Base-by-base conservation (phyloP, 2,113 vertebrate genomes). In the Amphilophus citrinellus region DNA sequence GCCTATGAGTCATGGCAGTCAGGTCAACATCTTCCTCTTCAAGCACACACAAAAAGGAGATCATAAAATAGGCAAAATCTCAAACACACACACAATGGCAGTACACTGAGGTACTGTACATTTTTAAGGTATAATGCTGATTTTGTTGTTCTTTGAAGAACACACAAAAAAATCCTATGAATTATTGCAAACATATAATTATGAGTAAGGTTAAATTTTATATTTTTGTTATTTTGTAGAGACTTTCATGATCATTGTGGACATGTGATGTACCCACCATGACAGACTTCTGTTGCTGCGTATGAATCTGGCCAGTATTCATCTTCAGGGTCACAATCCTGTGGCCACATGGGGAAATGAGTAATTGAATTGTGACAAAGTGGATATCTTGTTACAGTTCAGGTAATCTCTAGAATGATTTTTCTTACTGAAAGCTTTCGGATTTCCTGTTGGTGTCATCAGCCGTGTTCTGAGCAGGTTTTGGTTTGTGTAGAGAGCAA, bases 21-120 rank as follows among this genome's bases (percentile, higher is more conserved):
- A 24, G 73, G 73, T 22, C 53, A 76, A 76, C 53, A 58, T 37
- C 53, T 58, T 76, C 30, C 53, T 68, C 42, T 68, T 56, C 61
- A 11, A 13, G 35, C 65, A 68, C 65, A 6, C 14, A 68, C 14
- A 68, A 44, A 32, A 6, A 53, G 6, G 32, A 1, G 17, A 32
- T 0, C 66, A 5, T 32, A 50, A 47, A 71, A 50, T 17, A 11
- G 65, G 22, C 9, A 50, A 50, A 20, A 20, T 27, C 11, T 50
- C 0, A 53, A 71, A 30, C 22, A 32, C 53, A 56, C 53, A n/a
- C 42, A 20, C 42, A 71, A 20, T 53, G 44, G 6, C 9, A 0
- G 5, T 53, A 53, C 24, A 53, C 15, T 44, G 20, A 53, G 0
- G 44, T 20, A 5, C 0, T 73, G 18, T 18, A 35, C 68, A 56